phyloP scores from a whole-genome alignment of 2,888 invertebrate genomes.

The Orthonychiurus folsomi region DNA sequence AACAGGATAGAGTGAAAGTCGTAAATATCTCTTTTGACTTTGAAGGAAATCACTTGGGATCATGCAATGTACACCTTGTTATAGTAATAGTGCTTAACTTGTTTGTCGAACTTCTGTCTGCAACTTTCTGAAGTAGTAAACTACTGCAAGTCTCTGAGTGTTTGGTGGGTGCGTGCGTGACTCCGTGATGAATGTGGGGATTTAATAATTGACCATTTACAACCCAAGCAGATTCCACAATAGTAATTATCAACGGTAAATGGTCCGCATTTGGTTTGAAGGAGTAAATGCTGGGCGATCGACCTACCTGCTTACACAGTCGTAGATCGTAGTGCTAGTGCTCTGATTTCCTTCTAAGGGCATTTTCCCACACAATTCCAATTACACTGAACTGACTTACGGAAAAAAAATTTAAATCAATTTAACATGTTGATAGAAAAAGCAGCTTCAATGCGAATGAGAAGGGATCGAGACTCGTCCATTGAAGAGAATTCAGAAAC shows the following conservation, averaged over 20 bases:
- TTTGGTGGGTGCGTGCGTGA: not conserved
- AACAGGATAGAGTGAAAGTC: not conserved
- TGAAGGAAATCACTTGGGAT: not conserved
- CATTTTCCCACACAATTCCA: too few relatives aligned
- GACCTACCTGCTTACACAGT: not conserved
- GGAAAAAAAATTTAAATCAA: too few relatives aligned
- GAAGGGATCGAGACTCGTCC: conserved; percentile 22
- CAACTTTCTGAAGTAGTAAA: not conserved
- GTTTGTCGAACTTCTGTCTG: not conserved
- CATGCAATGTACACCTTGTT: too few relatives aligned
- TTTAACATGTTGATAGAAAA: conserved; percentile 39
- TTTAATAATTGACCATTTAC: not conserved
- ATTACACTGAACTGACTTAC: too few relatives aligned
- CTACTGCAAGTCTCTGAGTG: too few relatives aligned
- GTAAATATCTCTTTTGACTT: not conserved
- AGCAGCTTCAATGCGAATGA: conserved; percentile 28
- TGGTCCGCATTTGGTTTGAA: not conserved
- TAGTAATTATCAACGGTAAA: not conserved
- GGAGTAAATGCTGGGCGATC: not conserved
- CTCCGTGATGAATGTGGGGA: not conserved
- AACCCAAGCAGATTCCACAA: not conserved
- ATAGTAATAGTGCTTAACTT: not conserved
- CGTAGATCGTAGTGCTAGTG: too few relatives aligned
- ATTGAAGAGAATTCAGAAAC: conserved; percentile 24
- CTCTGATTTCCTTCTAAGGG: too few relatives aligned